Conservation (phyloP, 2,888 invertebrate species). For the Pantelozetes paolii region DNA sequence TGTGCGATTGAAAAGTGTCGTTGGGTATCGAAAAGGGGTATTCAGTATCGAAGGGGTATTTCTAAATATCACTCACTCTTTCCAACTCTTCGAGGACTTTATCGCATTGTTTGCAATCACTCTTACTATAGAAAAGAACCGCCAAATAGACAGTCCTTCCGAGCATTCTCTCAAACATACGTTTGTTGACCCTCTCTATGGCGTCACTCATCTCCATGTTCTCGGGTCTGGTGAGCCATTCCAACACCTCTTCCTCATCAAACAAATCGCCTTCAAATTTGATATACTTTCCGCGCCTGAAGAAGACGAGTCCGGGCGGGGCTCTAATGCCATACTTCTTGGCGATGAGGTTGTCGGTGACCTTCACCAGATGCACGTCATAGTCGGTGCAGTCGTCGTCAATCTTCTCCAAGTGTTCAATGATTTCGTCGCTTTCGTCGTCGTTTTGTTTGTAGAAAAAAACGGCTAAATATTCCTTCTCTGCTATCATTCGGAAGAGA, state of each 20-base stretch:
- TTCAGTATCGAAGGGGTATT: no score
- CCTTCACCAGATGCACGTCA: constrained; percentile 83
- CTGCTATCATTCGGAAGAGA: constrained; percentile 75
- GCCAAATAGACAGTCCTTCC: constrained; percentile 84
- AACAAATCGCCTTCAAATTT: constrained; percentile 80
- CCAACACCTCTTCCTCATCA: constrained; percentile 78
- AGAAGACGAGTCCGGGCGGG: constrained; percentile 84
- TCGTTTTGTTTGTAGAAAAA: constrained; percentile 73
- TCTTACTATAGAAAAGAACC: constrained; percentile 77
- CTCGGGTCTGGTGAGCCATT: constrained; percentile 87
- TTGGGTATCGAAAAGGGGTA: no score
- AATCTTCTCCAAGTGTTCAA: constrained; percentile 72
- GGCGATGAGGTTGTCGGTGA: constrained; percentile 81
- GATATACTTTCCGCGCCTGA: constrained; percentile 80
- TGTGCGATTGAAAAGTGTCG: constrained; percentile 8
- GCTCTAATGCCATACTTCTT: constrained; percentile 86
- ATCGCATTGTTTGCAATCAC: constrained; percentile 72
- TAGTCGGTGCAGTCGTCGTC: constrained; percentile 88
- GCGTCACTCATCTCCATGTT: constrained; percentile 85
- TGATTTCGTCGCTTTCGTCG: constrained; percentile 49
- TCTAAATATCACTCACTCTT: constrained; percentile 32
- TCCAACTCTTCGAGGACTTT: constrained; percentile 81
- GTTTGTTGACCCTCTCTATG: constrained; percentile 82
- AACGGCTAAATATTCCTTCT: constrained; percentile 84
- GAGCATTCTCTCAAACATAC: constrained; percentile 87